phyloP scores from a whole-genome alignment of 2,797 vertebrate species.

The Kryptolebias ocellatus region DNA sequence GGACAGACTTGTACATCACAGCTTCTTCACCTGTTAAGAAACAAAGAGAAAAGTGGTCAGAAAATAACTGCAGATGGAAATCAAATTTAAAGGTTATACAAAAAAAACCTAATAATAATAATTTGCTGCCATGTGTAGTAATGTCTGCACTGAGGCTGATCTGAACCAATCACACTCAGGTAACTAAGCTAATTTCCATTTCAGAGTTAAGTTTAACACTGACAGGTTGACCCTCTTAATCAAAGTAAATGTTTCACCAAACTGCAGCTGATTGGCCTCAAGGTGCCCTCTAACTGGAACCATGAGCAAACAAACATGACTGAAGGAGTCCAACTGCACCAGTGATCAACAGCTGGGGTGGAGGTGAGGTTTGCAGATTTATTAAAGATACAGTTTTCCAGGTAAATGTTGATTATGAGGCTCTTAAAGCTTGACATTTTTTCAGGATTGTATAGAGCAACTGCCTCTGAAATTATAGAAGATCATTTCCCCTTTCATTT shows the following conservation, averaged over 20 bases:
- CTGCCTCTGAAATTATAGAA: too few relatives aligned
- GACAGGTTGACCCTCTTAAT: conserved; percentile 19
- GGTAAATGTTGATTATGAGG: too few relatives aligned
- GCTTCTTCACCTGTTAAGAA: conserved; percentile 72
- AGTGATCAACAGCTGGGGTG: too few relatives aligned
- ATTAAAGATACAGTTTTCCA: too few relatives aligned
- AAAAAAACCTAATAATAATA: not conserved
- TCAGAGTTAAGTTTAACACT: not conserved
- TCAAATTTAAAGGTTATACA: not conserved
- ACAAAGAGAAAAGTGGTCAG: not conserved
- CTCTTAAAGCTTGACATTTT: too few relatives aligned
- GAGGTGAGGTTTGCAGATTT: too few relatives aligned
- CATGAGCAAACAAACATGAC: conserved; percentile 1
- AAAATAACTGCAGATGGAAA: not conserved
- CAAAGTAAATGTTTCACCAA: conserved; percentile 53
- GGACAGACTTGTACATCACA: conserved; percentile 73
- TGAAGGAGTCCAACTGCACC: not conserved
- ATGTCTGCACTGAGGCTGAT: too few relatives aligned
- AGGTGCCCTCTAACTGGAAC: conserved; percentile 21
- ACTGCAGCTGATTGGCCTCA: conserved; percentile 32
- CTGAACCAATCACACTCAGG: too few relatives aligned
- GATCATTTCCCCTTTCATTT: too few relatives aligned
- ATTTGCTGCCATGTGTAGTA: too few relatives aligned
- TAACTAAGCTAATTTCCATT: not conserved
- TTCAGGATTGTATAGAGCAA: too few relatives aligned